Base-by-base conservation (phyloP, 2,888 invertebrate species). In the Mactromeris polynyma region DNA sequence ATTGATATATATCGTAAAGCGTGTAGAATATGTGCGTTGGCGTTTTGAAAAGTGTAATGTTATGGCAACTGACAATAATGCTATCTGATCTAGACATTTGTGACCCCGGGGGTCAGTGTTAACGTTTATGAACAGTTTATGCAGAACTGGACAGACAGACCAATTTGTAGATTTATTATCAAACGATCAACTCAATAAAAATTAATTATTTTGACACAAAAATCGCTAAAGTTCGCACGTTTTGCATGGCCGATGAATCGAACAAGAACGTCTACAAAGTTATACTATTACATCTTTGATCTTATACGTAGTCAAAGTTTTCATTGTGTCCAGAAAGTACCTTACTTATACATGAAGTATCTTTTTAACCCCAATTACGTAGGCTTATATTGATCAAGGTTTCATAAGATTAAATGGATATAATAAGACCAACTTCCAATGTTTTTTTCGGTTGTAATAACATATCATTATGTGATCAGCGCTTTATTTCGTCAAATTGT, bases 71-170 rank as follows among this genome's bases (percentile, higher is more conserved):
- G 14, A 1, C 17, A 17, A 64, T 46, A 80, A 73, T 40, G 40
- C 51, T 84, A 84, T 84, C 84, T 38, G 84, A 84, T 84, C 31
- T 26, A 84, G 84, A 84, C 84, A 36, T 73, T 51, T 17, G 77
- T 33, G n/a, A 26, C 77, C 84, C 84, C 54, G 51, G 78, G 83
- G 84, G 84, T 84, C 36, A 54, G 54, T 21, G 3, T 78, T 51
- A 33, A 84, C 51, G n/a, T 9, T 26, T 21, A 19, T 36, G 83
- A 42, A 77, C 77, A 78, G 17, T 46, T 73, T 33, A 73, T 14
- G 73, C 14, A 33, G 73, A 73, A 36, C 21, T 19, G 36, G 11
- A 31, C 73, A 73, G 73, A 73, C 73, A 73, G 73, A 73, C 36
- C 33, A 73, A 36, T 33, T 36, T 14, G 14, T 36, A 19, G 73